A percentile compares a stretch with the other conserved stretches of the same genome.
phyloP scores from a whole-genome alignment of 2,113 vertebrate species.

The Turnix velox region DNA sequence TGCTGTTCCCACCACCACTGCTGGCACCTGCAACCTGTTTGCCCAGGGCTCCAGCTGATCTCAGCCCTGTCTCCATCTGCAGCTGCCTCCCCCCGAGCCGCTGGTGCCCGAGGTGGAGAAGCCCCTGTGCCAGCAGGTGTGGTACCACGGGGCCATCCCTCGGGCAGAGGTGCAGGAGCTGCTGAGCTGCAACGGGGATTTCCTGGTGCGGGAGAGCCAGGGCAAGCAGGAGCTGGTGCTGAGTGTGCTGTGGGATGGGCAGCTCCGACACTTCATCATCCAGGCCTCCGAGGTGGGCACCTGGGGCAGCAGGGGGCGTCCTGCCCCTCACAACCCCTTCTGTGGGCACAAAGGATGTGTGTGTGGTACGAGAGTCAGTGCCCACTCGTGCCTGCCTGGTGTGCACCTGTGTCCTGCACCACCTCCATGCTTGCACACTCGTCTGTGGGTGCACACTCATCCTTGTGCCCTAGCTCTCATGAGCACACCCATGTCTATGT shows the following conservation, averaged over 20 bases:
- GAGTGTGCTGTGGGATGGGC: constrained; percentile 85
- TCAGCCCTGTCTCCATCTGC: background rate
- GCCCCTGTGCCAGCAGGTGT: constrained; percentile 87
- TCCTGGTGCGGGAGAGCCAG: constrained; percentile 93
- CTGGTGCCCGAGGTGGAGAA: constrained; percentile 81
- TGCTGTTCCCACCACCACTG: background rate
- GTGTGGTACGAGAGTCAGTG: rapidly evolving
- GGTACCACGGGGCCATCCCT: constrained; percentile 95
- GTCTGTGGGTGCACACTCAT: rapidly evolving
- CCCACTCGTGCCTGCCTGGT: rapidly evolving
- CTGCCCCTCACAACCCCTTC: too few relatives aligned
- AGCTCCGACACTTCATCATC: constrained; percentile 93
- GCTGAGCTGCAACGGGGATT: constrained; percentile 83
- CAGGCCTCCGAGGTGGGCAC: constrained; percentile 82
- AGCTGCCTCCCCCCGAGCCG: constrained; percentile 76
- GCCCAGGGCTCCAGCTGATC: too few relatives aligned
- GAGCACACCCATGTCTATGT: background rate
- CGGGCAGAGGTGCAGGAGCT: constrained; percentile 86
- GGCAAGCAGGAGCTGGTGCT: constrained; percentile 92
- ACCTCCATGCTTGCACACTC: rapidly evolving
- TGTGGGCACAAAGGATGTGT: rapidly evolving
- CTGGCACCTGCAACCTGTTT: too few relatives aligned
- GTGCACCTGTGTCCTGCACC: rapidly evolving
- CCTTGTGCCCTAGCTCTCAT: too few relatives aligned
- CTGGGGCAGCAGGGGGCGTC: too few relatives aligned